These are phyloP conservation scores for Enteromius fasciolatus DNA, from an alignment of 2,797 vertebrate species.

Conservation along the genomic window DNA sequence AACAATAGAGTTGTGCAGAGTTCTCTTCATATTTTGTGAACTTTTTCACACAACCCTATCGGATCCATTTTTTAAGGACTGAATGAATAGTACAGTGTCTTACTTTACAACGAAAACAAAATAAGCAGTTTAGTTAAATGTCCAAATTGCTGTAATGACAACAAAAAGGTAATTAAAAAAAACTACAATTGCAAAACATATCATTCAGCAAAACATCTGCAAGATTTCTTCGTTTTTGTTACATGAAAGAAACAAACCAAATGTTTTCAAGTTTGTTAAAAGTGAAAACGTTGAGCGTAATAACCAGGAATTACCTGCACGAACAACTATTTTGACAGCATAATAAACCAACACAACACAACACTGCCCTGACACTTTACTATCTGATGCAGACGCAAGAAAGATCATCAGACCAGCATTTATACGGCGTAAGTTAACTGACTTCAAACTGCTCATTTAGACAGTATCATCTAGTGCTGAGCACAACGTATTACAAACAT, in stretches of 20 bases:
- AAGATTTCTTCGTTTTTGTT: not conserved
- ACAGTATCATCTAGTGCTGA: not conserved
- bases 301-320: not conserved
- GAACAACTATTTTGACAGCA: conserved; percentile 1
- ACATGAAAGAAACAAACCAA: not conserved
- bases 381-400: not conserved
- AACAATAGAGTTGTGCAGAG: not conserved
- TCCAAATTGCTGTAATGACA: not conserved
- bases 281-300: not conserved
- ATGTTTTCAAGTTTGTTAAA: not conserved
- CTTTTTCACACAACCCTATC: not conserved
- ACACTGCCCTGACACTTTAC: not conserved
- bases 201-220: not conserved
- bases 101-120: not conserved
- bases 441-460: not conserved
- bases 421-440: too few relatives aligned
- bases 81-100: not conserved
- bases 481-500: not conserved
- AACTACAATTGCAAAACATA: not conserved
- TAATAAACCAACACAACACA: not conserved
- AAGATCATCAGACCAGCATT: not conserved
- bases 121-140: not conserved
- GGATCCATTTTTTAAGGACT: not conserved
- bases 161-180: not conserved
- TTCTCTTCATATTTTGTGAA: not conserved